Percentiles rank a stretch among this genome's conserved stretches.
Evolutionary conservation across 2,888 invertebrate species (phyloP).

Genomic region (Zootermopsis nevadensis): DNA sequence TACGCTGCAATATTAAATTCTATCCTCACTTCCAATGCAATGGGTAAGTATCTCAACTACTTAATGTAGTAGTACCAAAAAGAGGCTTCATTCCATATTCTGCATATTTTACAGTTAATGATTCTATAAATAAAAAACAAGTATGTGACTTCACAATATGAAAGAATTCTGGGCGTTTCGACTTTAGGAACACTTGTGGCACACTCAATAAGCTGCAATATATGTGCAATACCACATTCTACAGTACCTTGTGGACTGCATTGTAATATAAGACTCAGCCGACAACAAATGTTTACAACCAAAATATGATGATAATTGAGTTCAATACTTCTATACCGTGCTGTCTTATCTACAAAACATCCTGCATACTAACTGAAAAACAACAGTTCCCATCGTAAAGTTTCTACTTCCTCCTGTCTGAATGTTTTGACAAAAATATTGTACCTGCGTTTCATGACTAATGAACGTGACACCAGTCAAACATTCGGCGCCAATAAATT

Average conservation of each 20-base stretch:
- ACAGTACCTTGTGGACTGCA: neutral
- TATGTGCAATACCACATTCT: neutral
- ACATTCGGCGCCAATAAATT: neutral
- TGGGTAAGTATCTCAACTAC: neutral
- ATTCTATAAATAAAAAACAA: neutral
- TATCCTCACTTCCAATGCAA: neutral
- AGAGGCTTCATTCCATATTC: neutral
- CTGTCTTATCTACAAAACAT: neutral
- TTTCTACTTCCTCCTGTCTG: neutral
- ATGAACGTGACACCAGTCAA: neutral
- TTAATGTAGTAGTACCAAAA: neutral
- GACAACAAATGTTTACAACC: slow-evolving; percentile 6
- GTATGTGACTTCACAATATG: neutral
- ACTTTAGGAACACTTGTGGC: neutral
- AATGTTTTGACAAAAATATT: slow-evolving; percentile 1
- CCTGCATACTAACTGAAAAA: neutral
- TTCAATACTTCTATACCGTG: neutral
- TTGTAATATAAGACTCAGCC: neutral
- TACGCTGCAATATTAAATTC: neutral
- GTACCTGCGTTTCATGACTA: neutral
- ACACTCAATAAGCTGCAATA: neutral
- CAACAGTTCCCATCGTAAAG: neutral
- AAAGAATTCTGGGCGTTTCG: neutral
- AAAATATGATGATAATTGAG: neutral
- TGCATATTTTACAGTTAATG: neutral